These are phyloP conservation scores for Caenorhabditis uteleia DNA, from an alignment of 2,888 invertebrate genomes.

Conservation along the genomic window DNA sequence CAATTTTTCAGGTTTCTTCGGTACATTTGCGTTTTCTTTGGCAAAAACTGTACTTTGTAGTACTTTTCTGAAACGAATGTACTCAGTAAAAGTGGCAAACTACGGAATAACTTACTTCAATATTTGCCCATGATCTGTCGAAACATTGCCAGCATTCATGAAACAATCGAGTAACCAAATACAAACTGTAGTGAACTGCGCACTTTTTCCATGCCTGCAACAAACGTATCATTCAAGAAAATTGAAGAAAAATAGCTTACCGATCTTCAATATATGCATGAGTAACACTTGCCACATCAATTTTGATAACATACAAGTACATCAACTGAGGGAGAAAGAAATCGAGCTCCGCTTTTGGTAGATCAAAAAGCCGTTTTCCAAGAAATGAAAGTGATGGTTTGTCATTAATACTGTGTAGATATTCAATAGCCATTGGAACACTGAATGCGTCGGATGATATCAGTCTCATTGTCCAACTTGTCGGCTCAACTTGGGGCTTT, in stretches of 20 bases:
- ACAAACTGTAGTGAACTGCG: slow-evolving; percentile 92
- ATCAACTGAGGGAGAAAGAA: slow-evolving; percentile 97
- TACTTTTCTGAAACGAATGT: too few species aligned
- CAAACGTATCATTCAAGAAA: too few species aligned
- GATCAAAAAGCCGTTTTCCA: slow-evolving; percentile 94
- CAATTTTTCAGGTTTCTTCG: too few species aligned
- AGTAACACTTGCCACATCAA: slow-evolving; percentile 91
- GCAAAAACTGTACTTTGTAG: too few species aligned
- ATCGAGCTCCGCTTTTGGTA: slow-evolving; percentile 88
- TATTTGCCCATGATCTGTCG: slow-evolving; percentile 28
- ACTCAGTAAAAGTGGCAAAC: too few species aligned
- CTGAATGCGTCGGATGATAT: slow-evolving; percentile 97
- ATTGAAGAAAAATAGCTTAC: slow-evolving; percentile 73
- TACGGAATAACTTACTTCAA: too few species aligned
- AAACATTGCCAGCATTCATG: slow-evolving; percentile 77
- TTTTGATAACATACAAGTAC: slow-evolving; percentile 97
- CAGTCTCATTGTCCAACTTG: slow-evolving; percentile 80
- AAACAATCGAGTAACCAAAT: slow-evolving; percentile 96
- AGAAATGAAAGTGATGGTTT: slow-evolving; percentile 96
- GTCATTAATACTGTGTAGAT: slow-evolving; percentile 96
- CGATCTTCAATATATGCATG: slow-evolving; percentile 83
- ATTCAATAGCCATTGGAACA: slow-evolving; percentile 96
- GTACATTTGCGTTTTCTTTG: too few species aligned
- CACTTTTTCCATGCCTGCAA: slow-evolving; percentile 84
- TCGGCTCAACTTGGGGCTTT: slow-evolving; percentile 39